Percentiles rank a stretch among this genome's conserved stretches.
These are phyloP conservation scores for Brachionus koreanus DNA, from an alignment of 1,140 invertebrate species.

Conservation along the genomic window DNA sequence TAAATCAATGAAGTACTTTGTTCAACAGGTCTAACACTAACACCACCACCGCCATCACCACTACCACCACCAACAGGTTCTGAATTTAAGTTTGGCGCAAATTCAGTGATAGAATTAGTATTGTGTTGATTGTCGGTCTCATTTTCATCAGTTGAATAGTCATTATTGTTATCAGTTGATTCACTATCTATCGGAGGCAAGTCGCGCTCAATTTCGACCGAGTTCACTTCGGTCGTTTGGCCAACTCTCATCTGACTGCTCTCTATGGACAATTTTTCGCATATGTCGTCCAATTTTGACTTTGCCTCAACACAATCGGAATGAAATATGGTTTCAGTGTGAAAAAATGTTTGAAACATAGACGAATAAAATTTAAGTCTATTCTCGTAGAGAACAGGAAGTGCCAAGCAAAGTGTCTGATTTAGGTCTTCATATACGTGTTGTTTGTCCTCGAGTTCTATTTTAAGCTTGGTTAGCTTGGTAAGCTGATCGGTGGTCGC, in stretches of 20 bases:
- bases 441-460: slow-evolving; percentile 39
- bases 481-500: slow-evolving; percentile 26
- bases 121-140: not conserved
- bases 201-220: not conserved
- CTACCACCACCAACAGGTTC: not conserved
- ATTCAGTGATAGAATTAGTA: not conserved
- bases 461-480: slow-evolving; percentile 43
- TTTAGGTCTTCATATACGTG: slow-evolving; percentile 39
- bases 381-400: slow-evolving; percentile 21
- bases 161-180: not conserved
- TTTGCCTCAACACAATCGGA: slow-evolving; percentile 34
- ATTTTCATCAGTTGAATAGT: not conserved
- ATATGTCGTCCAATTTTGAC: slow-evolving; percentile 23
- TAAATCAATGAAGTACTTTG: not conserved
- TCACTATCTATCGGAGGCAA: not conserved
- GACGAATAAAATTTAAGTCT: slow-evolving; percentile 38
- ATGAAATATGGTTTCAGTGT: slow-evolving; percentile 44
- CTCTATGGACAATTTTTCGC: not conserved
- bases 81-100: not conserved
- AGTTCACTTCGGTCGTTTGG: not conserved
- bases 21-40: not conserved
- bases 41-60: too few relatives aligned
- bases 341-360: slow-evolving; percentile 42
- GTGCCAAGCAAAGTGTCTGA: slow-evolving; percentile 27
- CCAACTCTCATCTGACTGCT: not conserved